Base-by-base conservation (phyloP, 2,797 vertebrate genomes). In the Leuciscus waleckii region DNA sequence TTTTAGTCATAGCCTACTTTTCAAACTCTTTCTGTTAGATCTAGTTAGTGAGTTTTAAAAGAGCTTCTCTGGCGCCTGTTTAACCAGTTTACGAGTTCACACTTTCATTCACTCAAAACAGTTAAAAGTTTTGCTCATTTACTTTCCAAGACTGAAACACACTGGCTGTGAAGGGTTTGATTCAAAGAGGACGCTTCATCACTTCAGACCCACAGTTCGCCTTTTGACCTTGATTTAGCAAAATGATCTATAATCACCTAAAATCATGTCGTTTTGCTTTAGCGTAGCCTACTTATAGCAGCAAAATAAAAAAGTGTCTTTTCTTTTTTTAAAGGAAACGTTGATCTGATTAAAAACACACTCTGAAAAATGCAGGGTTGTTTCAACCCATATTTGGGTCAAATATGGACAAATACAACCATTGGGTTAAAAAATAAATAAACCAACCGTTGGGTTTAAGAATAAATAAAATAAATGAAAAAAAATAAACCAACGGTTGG, bases 51-150 rank as follows among this genome's bases (percentile, higher is more conserved):
- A n/a, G 35, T 4, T 19, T 68, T 68, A 29, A 35, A 26, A 4
- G 58, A 37, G 80, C 65, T 51, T 43, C 68, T 58, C 71, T 68
- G 82, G 82, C 73, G 43, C 73, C 73, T 39, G 82, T 4, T 82
- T 19, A 3, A 49, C 71, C 39, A 37, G n/a, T 83, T 84, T 84
- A 77, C 73, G 63, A 84, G 82, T 77, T 84, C 61, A 84, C 82
- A 84, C 82, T 11, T 84, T 81, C 35, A 81, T 58, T 70, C 79
- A 54, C 65, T 51, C 23, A 29, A 70, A 81, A 35, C 49, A 70
- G 79, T 81, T 81, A 41, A 68, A 54, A 29, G 35, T 56, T 26
- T 11, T 26, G 65, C 49, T 56, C 67, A 56, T 78, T 41, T 78
- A n/a, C 46, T 56, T 81, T 56, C 63, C 8, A 26, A 7, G 23